These are phyloP conservation scores for Amblyteles armatorius DNA, from an alignment of 2,888 invertebrate species.

Conservation along the genomic window DNA sequence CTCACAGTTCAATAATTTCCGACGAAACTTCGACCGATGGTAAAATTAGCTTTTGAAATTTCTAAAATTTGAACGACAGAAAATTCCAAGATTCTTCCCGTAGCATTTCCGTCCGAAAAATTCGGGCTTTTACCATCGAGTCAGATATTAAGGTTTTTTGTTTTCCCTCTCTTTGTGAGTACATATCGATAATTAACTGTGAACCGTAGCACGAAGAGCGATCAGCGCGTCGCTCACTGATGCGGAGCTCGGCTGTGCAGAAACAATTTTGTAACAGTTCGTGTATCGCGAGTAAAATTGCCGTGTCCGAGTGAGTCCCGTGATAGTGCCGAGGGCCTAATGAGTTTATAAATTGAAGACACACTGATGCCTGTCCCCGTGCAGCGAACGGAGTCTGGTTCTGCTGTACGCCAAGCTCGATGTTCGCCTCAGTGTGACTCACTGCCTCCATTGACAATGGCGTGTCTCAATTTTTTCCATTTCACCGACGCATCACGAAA, in stretches of 20 bases:
- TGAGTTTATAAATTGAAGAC: constrained; percentile 82
- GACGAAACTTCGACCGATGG: background rate
- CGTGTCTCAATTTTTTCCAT: constrained; percentile 60
- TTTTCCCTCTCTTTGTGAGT: background rate
- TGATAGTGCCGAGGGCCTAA: constrained; percentile 77
- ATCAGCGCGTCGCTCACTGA: constrained; percentile 62
- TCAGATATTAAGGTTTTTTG: background rate
- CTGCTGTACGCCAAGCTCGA: constrained; percentile 57
- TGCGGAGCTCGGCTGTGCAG: constrained; percentile 61
- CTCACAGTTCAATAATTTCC: background rate
- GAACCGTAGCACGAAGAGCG: constrained; percentile 47
- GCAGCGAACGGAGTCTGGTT: constrained; percentile 62
- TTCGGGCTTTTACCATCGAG: background rate
- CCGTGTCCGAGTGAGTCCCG: constrained; percentile 68
- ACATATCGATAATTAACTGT: constrained; percentile 36
- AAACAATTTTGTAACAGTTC: constrained; percentile 67
- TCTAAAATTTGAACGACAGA: background rate
- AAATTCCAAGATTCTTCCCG: background rate
- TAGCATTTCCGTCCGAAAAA: background rate
- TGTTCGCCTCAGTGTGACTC: constrained; percentile 69
- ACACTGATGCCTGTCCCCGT: constrained; percentile 71
- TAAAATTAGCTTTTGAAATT: background rate
- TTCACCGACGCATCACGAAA: constrained; percentile 12
- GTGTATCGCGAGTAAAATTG: constrained; percentile 70
- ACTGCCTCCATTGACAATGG: constrained; percentile 73